Evolutionary conservation across 1,140 invertebrate species (phyloP), one percentile per base, ranked within the genome.

Genomic region (Aphaenogaster ashmeadi): DNA sequence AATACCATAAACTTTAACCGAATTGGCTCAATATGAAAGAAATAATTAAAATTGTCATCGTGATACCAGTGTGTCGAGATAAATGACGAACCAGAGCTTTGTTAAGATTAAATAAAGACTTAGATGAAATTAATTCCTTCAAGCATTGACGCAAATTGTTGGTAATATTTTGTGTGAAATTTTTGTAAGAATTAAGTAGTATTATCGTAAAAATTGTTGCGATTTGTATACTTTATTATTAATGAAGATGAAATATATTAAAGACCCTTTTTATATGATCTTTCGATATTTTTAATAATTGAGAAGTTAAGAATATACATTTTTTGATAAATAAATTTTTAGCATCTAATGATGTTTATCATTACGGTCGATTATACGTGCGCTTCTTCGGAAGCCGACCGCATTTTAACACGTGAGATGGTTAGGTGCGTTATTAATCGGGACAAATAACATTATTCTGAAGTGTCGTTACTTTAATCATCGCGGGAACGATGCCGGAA

Each of bases 381-480:
- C 2, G 15, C 15, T 36, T 47, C 2, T 27, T 21, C 4, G n/a
- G 4, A 21, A 6, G 13, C 3, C 3, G 27, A 36, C 18, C n/a
- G 21, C 33, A 21, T 47, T 47, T 78, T 47, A 33, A 47, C 27
- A 5, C 77, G 50, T 44, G n/a, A 56, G 7, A 0, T 58, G 33
- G n/a, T 9, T 50, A 2, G 5, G 2, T 18, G 3, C 11, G 2
- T 21, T 81, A 41, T 66, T 72, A 62, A 52, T 72, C 44, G 58
- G 21, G 13, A 52, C n/a, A 62, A 69, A 87, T 6, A 56, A 67
- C 36, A n/a, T 56, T 62, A 60, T 38, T 41, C 44, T 9, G 41
- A 27, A 60, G 27, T 56, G 11, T 77, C 44, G 38, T 66, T 58
- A 44, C 86, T 88, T 88, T 69, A 60, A 89, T 88, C 44, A n/a